Conservation (phyloP, 2,113 vertebrate genomes). For the Vidua chalybeata region DNA sequence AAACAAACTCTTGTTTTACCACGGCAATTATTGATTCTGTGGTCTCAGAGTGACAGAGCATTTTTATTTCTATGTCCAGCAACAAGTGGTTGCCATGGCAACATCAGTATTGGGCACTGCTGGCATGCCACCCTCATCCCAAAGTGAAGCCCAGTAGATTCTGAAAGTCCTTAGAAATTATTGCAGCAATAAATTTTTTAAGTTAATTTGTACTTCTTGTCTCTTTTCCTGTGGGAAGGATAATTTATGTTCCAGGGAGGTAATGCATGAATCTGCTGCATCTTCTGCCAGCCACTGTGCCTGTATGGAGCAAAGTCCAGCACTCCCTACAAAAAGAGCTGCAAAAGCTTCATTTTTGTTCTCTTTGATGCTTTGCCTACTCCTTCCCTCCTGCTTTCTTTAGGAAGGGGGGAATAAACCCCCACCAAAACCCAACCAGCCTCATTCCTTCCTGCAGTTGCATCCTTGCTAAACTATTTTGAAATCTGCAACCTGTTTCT, state of each 20-base stretch:
- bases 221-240: background rate
- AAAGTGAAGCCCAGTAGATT: constrained; percentile 50
- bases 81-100: constrained; percentile 66
- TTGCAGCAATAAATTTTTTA: background rate
- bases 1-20: background rate
- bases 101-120: constrained; percentile 34
- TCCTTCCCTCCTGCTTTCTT: background rate
- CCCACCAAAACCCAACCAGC: background rate
- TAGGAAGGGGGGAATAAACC: accelerated
- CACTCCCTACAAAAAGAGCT: background rate
- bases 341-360: background rate
- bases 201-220: constrained; percentile 14
- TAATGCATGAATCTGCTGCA: background rate
- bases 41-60: constrained; percentile 50
- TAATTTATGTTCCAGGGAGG: background rate
- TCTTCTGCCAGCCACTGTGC: background rate
- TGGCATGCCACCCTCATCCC: constrained; percentile 17
- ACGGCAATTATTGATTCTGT: constrained; percentile 53
- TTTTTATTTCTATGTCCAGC: constrained; percentile 69
- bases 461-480: background rate
- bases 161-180: background rate
- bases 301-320: background rate
- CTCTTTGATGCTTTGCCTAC: background rate
- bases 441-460: background rate
- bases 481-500: background rate